Evolutionary conservation across 2,797 vertebrate genomes (phyloP).

Genomic region (Garrulus glandarius): DNA sequence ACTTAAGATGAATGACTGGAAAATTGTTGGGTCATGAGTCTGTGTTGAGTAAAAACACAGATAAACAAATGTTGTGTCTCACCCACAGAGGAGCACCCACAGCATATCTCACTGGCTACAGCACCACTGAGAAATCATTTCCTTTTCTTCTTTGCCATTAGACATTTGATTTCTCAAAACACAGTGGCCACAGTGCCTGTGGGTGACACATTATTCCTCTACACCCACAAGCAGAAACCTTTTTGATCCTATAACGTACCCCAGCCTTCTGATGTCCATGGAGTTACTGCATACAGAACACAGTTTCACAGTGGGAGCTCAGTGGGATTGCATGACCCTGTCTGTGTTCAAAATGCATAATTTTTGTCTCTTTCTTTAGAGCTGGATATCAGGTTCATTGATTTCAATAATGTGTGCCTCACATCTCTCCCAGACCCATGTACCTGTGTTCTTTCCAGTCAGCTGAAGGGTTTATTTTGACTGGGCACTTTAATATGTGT

Average conservation of each 20-base stretch:
- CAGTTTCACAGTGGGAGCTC: not conserved
- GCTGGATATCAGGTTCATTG: not conserved
- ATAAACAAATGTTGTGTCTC: not conserved
- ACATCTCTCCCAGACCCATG: not conserved
- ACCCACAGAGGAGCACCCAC: not conserved
- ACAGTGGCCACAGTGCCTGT: not conserved
- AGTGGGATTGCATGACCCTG: not conserved
- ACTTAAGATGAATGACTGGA: not conserved
- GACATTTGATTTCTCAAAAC: not conserved
- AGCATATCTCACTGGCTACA: not conserved
- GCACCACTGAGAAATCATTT: not conserved
- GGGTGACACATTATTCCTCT: not conserved
- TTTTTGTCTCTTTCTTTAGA: not conserved
- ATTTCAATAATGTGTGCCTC: not conserved
- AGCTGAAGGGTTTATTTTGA: not conserved
- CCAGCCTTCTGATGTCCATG: accelerated
- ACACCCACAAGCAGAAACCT: not conserved
- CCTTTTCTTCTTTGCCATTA: not conserved
- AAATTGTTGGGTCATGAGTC: not conserved
- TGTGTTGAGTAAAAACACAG: not conserved
- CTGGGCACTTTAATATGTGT: not conserved
- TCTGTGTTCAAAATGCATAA: not conserved
- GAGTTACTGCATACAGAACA: not conserved
- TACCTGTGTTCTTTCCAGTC: not conserved
- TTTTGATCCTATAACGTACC: not conserved